These are phyloP conservation scores for Onchidella celtica DNA, from an alignment of 2,888 invertebrate genomes.

Conservation along the genomic window DNA sequence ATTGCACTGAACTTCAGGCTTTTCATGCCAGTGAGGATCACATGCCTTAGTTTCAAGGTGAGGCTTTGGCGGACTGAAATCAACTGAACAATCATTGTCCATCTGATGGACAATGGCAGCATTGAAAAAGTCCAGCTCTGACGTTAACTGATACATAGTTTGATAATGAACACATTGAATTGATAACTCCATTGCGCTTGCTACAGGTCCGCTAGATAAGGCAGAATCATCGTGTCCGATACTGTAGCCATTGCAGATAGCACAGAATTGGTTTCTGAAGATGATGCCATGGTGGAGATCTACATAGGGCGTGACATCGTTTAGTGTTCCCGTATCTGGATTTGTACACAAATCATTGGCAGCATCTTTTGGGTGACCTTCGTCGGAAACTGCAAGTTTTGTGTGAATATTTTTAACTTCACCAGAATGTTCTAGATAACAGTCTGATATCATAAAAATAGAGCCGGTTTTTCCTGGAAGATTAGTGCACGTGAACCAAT, in stretches of 20 bases:
- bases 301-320: background rate
- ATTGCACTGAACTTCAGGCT: background rate
- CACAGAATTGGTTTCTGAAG: slow-evolving; percentile 33
- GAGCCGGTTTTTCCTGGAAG: background rate
- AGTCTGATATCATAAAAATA: slow-evolving; percentile 5
- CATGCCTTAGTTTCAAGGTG: background rate
- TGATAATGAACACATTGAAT: background rate
- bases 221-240: background rate
- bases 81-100: background rate
- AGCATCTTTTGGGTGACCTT: background rate
- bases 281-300: slow-evolving; percentile 15
- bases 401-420: too few species aligned
- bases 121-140: background rate
- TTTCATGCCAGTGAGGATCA: background rate
- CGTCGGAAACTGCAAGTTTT: background rate
- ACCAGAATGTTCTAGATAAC: background rate
- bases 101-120: background rate
- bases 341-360: background rate
- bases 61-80: background rate
- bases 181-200: background rate
- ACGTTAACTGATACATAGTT: background rate
- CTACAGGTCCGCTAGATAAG: background rate
- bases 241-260: slow-evolving; percentile 23
- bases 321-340: background rate
- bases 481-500: background rate